A percentile compares a stretch with the other conserved stretches of the same genome.
These are phyloP conservation scores for Hippoglossus stenolepis DNA, from an alignment of 2,113 vertebrate genomes.

Conservation along the genomic window DNA sequence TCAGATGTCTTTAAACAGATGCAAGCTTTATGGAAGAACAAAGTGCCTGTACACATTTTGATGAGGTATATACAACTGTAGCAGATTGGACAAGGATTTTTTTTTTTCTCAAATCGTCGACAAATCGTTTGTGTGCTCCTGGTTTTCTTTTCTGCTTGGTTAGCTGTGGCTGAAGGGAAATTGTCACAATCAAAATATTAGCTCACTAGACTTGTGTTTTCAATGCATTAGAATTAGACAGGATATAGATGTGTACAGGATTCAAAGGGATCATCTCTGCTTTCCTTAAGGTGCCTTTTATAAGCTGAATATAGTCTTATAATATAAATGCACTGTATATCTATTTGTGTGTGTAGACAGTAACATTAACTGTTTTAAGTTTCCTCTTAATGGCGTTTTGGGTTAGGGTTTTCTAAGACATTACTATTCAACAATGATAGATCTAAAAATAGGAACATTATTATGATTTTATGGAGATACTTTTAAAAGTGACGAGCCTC, in stretches of 20 bases:
- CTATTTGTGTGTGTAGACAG: not conserved
- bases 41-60: conserved; percentile 29
- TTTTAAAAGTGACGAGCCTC: too few relatives aligned
- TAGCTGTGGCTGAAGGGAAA: not conserved
- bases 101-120: too few relatives aligned
- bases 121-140: not conserved
- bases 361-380: not conserved
- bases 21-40: conserved; percentile 17
- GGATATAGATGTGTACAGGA: not conserved
- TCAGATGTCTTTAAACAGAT: conserved; percentile 2
- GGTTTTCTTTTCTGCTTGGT: not conserved
- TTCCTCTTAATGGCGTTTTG: not conserved
- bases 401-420: not conserved
- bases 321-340: conserved; percentile 8
- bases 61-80: not conserved
- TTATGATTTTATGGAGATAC: too few relatives aligned
- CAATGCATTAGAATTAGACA: not conserved
- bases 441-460: not conserved
- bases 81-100: not conserved
- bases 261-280: too few relatives aligned
- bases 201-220: not conserved
- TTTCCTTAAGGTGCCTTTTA: conserved; percentile 26
- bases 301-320: not conserved
- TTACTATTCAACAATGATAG: not conserved
- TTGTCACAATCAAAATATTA: not conserved